Conservation (phyloP, 2,888 invertebrate genomes). For the Lordiphosa fenestrarum region DNA sequence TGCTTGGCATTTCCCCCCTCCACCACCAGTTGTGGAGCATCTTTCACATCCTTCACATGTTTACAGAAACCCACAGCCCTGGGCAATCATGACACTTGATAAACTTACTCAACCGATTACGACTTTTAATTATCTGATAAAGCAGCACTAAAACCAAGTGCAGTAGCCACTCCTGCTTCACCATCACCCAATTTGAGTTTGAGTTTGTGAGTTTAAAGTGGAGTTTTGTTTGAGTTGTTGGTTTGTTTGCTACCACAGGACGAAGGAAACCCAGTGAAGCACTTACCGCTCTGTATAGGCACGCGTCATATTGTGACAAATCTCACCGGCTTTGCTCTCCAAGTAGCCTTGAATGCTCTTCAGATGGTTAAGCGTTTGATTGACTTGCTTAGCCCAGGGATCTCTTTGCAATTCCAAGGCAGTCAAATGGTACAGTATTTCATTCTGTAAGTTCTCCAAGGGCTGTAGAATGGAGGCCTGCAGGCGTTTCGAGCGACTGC, state of each 20-base stretch:
- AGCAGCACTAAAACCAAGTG: slow-evolving; percentile 40
- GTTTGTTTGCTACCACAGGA: slow-evolving; percentile 29
- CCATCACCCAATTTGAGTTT: neutral
- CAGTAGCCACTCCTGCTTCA: slow-evolving; percentile 2
- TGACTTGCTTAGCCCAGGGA: slow-evolving; percentile 86
- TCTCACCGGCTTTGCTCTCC: slow-evolving; percentile 86
- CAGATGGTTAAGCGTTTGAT: slow-evolving; percentile 87
- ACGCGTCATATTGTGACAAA: slow-evolving; percentile 85
- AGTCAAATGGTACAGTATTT: slow-evolving; percentile 88
- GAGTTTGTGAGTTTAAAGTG: neutral
- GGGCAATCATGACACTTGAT: slow-evolving; percentile 65
- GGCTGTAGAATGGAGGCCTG: slow-evolving; percentile 85
- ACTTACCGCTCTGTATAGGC: slow-evolving; percentile 76
- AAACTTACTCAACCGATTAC: slow-evolving; percentile 73
- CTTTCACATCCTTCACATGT: slow-evolving; percentile 10
- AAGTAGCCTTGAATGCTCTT: slow-evolving; percentile 89
- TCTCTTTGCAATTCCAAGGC: slow-evolving; percentile 87
- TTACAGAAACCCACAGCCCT: slow-evolving; percentile 18
- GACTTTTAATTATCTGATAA: slow-evolving; percentile 75
- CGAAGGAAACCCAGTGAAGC: slow-evolving; percentile 3
- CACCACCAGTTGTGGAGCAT: neutral
- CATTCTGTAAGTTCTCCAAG: slow-evolving; percentile 86
- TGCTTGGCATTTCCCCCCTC: neutral
- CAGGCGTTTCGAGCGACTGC: slow-evolving; percentile 84
- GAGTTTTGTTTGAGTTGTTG: slow-evolving; percentile 41